These are phyloP conservation scores for Chionis minor DNA, from an alignment of 2,113 vertebrate species.

Conservation along the genomic window DNA sequence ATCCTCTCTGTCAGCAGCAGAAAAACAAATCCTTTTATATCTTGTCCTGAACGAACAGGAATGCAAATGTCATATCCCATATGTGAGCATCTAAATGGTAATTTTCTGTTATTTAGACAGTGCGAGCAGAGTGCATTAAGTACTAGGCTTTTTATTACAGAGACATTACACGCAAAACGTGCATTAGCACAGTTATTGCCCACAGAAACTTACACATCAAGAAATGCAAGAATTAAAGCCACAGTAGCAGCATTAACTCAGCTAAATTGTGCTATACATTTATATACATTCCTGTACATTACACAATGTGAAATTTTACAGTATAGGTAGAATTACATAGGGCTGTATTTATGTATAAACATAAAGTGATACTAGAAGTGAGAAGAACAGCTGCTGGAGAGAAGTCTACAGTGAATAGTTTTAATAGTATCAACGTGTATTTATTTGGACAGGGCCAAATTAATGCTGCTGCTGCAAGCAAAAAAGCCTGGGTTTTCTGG, in stretches of 20 bases:
- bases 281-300: background rate
- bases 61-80: too few species aligned
- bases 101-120: background rate
- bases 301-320: background rate
- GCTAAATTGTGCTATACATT: background rate
- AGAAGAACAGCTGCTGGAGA: background rate
- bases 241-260: background rate
- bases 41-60: background rate
- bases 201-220: background rate
- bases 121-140: background rate
- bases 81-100: background rate
- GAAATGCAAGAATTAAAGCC: background rate
- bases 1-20: background rate
- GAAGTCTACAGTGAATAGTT: background rate
- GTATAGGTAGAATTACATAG: background rate
- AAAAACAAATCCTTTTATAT: background rate
- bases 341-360: background rate
- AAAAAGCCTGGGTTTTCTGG: background rate
- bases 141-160: background rate
- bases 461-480: background rate
- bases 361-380: rapidly evolving
- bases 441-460: background rate
- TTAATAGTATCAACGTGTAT: background rate
- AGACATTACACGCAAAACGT: background rate
- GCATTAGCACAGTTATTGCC: background rate